Percentiles rank a stretch among this genome's conserved stretches.
Evolutionary conservation across 2,888 invertebrate species (phyloP).

Genomic region (Pseudococcus viburni): DNA sequence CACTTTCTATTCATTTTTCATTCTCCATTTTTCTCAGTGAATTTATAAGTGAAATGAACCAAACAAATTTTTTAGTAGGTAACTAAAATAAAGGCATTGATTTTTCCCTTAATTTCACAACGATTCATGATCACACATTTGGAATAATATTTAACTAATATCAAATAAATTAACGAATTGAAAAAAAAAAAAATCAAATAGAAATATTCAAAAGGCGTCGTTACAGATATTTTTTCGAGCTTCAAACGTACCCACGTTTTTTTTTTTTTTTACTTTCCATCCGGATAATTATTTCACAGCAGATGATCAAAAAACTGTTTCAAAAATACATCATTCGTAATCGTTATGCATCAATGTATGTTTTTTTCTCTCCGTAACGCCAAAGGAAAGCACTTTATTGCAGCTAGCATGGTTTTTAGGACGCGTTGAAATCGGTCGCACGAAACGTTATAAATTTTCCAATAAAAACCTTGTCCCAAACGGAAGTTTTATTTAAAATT

Average conservation of each 20-base stretch:
- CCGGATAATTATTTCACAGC: neutral
- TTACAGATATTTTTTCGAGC: too few species aligned
- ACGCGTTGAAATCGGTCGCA: slow-evolving; percentile 19
- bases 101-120: neutral
- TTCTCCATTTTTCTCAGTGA: too few species aligned
- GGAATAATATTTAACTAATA: neutral
- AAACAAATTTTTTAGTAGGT: too few species aligned
- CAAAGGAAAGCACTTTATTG: neutral
- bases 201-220: too few species aligned
- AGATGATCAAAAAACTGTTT: neutral
- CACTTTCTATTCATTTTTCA: too few species aligned
- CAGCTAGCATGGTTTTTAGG: neutral
- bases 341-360: slow-evolving; percentile 1
- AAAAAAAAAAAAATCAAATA: neutral
- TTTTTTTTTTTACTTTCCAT: neutral
- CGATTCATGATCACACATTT: neutral
- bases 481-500: slow-evolving; percentile 39
- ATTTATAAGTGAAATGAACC: too few species aligned
- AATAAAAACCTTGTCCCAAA: slow-evolving; percentile 34
- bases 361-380: neutral
- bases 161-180: neutral
- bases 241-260: neutral
- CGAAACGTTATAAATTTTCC: slow-evolving; percentile 47
- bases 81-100: neutral
- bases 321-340: neutral